These are phyloP conservation scores for Echiichthys vipera DNA, from an alignment of 2,797 vertebrate genomes.

Conservation along the genomic window DNA sequence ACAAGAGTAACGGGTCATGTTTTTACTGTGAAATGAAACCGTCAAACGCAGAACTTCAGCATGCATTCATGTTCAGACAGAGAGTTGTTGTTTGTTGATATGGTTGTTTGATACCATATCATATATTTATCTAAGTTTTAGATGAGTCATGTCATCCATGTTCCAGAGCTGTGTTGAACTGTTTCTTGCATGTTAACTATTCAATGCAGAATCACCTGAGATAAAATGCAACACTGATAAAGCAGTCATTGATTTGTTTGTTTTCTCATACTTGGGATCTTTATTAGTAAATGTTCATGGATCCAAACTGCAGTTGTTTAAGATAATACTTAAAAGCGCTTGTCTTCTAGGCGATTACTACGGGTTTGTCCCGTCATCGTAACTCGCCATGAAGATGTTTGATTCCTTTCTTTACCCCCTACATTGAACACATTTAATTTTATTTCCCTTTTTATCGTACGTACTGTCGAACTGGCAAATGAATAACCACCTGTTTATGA, in stretches of 20 bases:
- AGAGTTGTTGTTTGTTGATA: conserved; percentile 40
- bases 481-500: not conserved
- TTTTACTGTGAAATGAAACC: conserved; percentile 68
- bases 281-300: not conserved
- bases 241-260: conserved; percentile 41
- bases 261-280: not conserved
- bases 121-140: conserved; percentile 27
- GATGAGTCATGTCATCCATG: conserved; percentile 42
- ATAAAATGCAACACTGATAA: conserved; percentile 63
- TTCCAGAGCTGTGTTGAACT: conserved; percentile 47
- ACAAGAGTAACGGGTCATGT: conserved; percentile 20
- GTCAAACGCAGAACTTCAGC: conserved; percentile 18
- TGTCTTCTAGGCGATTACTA: not conserved
- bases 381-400: not conserved
- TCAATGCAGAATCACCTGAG: conserved; percentile 40
- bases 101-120: conserved; percentile 38
- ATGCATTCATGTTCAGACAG: conserved; percentile 28
- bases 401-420: not conserved
- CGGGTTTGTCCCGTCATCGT: conserved; percentile 3
- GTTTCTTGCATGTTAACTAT: conserved; percentile 62
- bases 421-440: conserved; percentile 5
- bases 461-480: not conserved
- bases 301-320: not conserved
- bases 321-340: not conserved
- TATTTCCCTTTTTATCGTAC: conserved; percentile 5